Base-by-base conservation (phyloP, 2,888 invertebrate genomes). In the Drosophila multiciliata region DNA sequence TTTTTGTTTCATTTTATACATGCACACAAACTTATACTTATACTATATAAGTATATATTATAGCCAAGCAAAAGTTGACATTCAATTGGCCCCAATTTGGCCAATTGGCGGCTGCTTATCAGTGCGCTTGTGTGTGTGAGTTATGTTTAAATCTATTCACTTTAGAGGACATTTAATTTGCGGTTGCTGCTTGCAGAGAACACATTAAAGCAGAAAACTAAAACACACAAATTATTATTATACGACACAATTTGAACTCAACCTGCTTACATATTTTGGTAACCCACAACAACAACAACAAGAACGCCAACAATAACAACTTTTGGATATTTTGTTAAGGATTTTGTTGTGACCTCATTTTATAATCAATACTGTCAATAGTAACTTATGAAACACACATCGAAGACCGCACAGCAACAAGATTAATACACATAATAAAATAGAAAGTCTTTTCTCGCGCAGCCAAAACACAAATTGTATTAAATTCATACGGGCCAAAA, bases 1-100 rank as follows among this genome's bases (percentile, higher is more conserved):
- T 36, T 76, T 77, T 77, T 78, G 68, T 74, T 71, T 73, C 20
- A 45, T 52, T 50, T 38, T 50, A 70, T 76, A 59, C 52, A 66
- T 1, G 50, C 17, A 64, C 17, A 42, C 29, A 42, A 5, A 48
- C 17, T 26, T 61, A 17, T 4, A n/a, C 29, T 29, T 45, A 20
- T 57, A 32, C 60, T 35, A 42, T 38, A 12, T 53, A 32, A 12
- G 8, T 15, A 23, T 23, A 45, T 45, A 45, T 15, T 54, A 15
- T 29, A 53, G 35, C 45, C 36, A 64, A 12, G n/a, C 49, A 33
- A 57, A 62, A 50, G 33, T 58, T 69, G 53, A 60, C 63, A 69
- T 69, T 32, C 6, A 50, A 29, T 40, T 26, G 40, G 35, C 52
- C 55, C 55, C 61, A 63, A 69, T 71, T 68, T 71, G 54, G 53